Evolutionary conservation across 2,888 invertebrate genomes (phyloP).

Genomic region (Spodoptera littoralis): DNA sequence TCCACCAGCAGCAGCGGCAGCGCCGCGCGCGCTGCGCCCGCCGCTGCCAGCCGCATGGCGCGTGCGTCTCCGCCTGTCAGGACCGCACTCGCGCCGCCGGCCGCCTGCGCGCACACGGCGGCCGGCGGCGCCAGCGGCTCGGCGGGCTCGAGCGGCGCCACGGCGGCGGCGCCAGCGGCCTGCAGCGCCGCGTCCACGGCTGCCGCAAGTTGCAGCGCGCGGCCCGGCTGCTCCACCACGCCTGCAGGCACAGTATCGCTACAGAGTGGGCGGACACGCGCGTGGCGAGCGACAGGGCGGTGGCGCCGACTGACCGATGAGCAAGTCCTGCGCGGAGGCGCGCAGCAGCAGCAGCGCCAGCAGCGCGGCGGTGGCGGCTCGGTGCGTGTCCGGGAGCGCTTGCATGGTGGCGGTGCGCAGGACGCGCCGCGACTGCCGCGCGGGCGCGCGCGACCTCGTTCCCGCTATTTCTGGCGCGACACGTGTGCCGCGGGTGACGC

Average conservation of each 20-base stretch:
- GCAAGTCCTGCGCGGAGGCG: constrained; percentile 39
- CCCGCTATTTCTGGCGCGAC: too few relatives aligned
- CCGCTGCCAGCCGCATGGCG: constrained; percentile 63
- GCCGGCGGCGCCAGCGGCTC: constrained; percentile 59
- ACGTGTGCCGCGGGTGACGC: too few relatives aligned
- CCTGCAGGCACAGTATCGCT: constrained; percentile 49
- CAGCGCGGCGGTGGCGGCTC: constrained; percentile 14
- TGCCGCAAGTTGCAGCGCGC: constrained; percentile 63
- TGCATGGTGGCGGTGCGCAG: constrained; percentile 14
- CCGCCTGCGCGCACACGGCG: constrained; percentile 54
- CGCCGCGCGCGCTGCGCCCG: constrained; percentile 72
- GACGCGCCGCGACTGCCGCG: background rate
- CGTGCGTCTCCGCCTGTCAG: constrained; percentile 56
- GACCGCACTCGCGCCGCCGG: constrained; percentile 52
- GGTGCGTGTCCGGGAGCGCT: constrained; percentile 5
- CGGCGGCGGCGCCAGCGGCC: constrained; percentile 39
- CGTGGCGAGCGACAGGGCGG: background rate
- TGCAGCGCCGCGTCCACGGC: constrained; percentile 62
- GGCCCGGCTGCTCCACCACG: constrained; percentile 66
- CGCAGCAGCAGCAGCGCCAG: constrained; percentile 17
- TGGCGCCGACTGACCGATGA: constrained; percentile 50
- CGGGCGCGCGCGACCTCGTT: too few relatives aligned
- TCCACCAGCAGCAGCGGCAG: constrained; percentile 71
- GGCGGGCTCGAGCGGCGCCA: constrained; percentile 53
- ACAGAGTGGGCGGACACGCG: background rate